Evolutionary conservation across 2,113 vertebrate species (phyloP), one percentile per base, ranked within the genome.

Genomic region (Myocastor coypus): DNA sequence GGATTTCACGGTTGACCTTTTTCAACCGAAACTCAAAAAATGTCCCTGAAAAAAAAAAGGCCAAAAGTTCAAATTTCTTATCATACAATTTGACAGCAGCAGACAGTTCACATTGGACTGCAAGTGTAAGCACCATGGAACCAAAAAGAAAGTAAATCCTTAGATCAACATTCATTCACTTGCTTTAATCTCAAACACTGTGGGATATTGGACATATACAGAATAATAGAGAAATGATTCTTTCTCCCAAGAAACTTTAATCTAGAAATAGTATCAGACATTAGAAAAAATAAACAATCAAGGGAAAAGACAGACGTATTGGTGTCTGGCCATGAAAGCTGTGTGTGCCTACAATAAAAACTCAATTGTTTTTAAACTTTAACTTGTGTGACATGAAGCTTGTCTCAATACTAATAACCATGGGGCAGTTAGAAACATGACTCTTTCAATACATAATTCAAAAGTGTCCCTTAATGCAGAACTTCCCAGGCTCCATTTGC

Each of bases 231-330:
- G 66, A 69, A 69, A 69, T 69, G 34, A 80, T 71, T 89, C 42
- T 94, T 83, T 32, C 80, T 66, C 22, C 50, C 57, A 89, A 85
- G 9, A 55, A 50, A 40, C 61, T 88, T 89, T 89, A 89, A 89
- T 92, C 37, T 50, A 63, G 10, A 81, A n/a, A 81, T 69, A 13
- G 14, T 40, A 40, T 40, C 69, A 73, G 69, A 73, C 19, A 73
- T 63, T 46, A 87, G 5, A 4, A 19, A 84, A 63, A 63, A 71
- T n/a, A 88, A 86, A 71, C 5, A 32, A 61, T 5, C 63, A 14
- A 42, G 32, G 3, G 26, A 14, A 55, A 89, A 85, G 32, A 84
- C 24, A 82, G 16, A 69, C 34, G 6, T 95, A 69, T 7, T 81
- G 7, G 17, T 73, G 7, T 66, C 37, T 92, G 64, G 17, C 69